Evolutionary conservation across 2,113 vertebrate genomes (phyloP), one percentile per base, ranked within the genome.

Genomic region (Melanerpes aurifrons): DNA sequence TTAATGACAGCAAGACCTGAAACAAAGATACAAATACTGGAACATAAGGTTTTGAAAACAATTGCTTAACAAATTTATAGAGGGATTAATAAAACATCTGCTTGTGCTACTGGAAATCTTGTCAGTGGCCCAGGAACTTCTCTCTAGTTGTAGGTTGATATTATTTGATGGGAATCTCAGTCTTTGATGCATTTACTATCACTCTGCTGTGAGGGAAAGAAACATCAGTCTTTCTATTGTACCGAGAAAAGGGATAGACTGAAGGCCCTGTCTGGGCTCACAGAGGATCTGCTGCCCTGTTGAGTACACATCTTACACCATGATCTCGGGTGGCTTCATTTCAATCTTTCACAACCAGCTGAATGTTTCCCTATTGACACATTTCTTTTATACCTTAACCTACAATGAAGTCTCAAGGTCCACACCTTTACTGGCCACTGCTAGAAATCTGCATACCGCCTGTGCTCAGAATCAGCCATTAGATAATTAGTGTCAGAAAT

Each of bases 81-180:
- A 59, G 15, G 28, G 57, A 91, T 91, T 95, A 95, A 83, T 90
- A 93, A 53, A 43, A 83, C 85, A 94, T 87, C 87, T 94, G 85
- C 82, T 96, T 15, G 1, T 20, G 59, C 64, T 63, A 92, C 78
- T 91, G 78, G 66, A 84, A 93, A 75, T 74, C 11, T 89, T 82
- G 35, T 40, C 78, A 75, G 62, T 28, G 71, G 58, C 63, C 25
- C 62, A 75, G 17, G 56, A 82, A 45, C 62, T 22, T 83, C 48
- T 63, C 62, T 54, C 20, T 58, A 82, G 25, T 13, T 28, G 58
- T 10, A 26, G 31, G 31, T 69, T 31, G 69, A 7, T 7, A 15
- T 50, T 58, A 29, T 21, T 40, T 25, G 19, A 28, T 8, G 21
- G 64, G 8, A 69, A 40, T 19, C n/a, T 78, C 31, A 3, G 7